Evolutionary conservation across 2,888 invertebrate genomes (phyloP).

Genomic region (Mesochorus sp.): DNA sequence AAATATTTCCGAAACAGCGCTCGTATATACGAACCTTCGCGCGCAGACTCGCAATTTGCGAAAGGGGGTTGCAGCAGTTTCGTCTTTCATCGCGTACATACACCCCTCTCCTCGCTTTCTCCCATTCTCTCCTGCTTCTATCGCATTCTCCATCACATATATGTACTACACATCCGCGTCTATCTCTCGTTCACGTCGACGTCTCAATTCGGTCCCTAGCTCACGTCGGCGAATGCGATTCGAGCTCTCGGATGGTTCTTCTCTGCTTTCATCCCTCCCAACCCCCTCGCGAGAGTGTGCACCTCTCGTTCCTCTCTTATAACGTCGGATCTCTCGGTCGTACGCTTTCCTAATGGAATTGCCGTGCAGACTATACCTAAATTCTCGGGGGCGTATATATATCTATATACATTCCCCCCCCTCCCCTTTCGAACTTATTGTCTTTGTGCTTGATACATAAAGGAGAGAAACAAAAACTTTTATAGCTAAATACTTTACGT

Average conservation of each 20-base stretch:
- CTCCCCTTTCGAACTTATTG: too few species aligned
- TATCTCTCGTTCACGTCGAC: conserved; percentile 50
- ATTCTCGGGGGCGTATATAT: conserved; percentile 14
- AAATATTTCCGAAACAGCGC: conserved; percentile 2
- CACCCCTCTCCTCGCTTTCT: conserved; percentile 29
- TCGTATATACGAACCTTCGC: conserved; percentile 13
- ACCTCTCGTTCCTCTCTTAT: conserved; percentile 32
- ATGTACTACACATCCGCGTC: background rate
- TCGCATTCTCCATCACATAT: background rate
- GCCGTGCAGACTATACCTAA: conserved; percentile 63
- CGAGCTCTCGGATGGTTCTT: conserved; percentile 56
- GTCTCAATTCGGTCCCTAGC: conserved; percentile 58
- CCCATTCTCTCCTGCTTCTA: conserved; percentile 11
- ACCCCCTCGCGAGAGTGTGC: conserved; percentile 7
- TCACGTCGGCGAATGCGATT: conserved; percentile 63
- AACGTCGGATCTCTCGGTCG: conserved; percentile 44
- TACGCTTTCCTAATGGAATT: conserved; percentile 79
- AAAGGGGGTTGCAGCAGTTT: conserved; percentile 35
- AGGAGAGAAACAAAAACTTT: too few species aligned
- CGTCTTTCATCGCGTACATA: conserved; percentile 49
- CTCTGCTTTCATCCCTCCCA: conserved; percentile 11
- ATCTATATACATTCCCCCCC: conserved; percentile 33
- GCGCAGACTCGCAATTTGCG: conserved; percentile 53
- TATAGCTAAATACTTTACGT: too few species aligned
- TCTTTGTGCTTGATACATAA: too few species aligned